Percentiles rank a stretch among this genome's conserved stretches.
These are phyloP conservation scores for Empidonax traillii DNA, from an alignment of 2,113 vertebrate genomes.

Conservation along the genomic window DNA sequence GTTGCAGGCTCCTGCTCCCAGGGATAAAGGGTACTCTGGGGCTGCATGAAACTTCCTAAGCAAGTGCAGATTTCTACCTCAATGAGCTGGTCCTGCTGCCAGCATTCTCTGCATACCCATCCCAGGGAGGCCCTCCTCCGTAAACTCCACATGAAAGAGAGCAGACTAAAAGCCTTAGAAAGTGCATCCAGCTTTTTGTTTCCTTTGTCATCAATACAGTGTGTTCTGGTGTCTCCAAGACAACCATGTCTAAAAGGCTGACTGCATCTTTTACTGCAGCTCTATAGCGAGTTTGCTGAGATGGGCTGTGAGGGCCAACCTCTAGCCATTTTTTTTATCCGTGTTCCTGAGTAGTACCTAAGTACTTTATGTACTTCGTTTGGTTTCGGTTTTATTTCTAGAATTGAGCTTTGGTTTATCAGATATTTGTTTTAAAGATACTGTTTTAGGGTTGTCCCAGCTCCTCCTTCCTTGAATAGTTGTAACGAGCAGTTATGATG, in stretches of 20 bases:
- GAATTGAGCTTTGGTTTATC: background rate
- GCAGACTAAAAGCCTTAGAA: constrained; percentile 62
- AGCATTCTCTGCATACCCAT: constrained; percentile 50
- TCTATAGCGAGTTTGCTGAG: background rate
- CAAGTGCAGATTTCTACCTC: constrained; percentile 23
- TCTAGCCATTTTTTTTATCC: background rate
- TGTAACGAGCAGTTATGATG: background rate
- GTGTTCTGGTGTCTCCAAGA: constrained; percentile 71
- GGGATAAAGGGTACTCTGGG: background rate
- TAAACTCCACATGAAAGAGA: constrained; percentile 53
- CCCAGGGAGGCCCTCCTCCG: constrained; percentile 50
- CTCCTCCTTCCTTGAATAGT: background rate
- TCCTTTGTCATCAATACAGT: constrained; percentile 63
- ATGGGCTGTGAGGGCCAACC: background rate
- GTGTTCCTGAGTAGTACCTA: background rate
- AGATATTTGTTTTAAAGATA: background rate
- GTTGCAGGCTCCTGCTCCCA: rapidly evolving
- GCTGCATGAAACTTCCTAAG: background rate
- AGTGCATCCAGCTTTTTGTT: constrained; percentile 68
- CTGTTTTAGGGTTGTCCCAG: background rate
- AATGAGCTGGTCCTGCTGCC: constrained; percentile 3
- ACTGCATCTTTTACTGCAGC: constrained; percentile 61
- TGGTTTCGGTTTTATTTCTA: background rate
- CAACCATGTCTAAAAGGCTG: constrained; percentile 62
- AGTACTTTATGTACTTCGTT: background rate